Evolutionary conservation across 2,113 vertebrate species (phyloP).

Genomic region (Rhabdomys dilectus): DNA sequence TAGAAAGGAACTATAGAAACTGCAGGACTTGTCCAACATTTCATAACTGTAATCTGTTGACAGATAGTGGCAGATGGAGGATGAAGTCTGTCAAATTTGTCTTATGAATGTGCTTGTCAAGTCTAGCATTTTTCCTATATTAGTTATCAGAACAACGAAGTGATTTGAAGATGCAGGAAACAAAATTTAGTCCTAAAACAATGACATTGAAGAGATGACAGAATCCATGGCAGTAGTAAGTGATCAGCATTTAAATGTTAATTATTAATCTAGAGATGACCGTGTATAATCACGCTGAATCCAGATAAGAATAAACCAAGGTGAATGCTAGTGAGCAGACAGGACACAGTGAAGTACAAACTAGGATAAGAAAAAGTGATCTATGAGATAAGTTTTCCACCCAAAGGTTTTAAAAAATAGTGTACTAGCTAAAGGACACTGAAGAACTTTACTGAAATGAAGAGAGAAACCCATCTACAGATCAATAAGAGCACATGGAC

Average conservation of each 20-base stretch:
- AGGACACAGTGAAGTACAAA: background rate
- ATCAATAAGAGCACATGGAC: too few relatives aligned
- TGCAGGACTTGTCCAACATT: background rate
- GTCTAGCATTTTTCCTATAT: background rate
- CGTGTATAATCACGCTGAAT: background rate
- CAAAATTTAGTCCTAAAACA: slow-evolving; percentile 12
- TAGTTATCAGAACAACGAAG: slow-evolving; percentile 30
- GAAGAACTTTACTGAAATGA: slow-evolving; percentile 18
- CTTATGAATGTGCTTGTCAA: background rate
- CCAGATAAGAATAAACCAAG: background rate
- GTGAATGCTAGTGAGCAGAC: background rate
- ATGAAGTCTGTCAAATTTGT: background rate
- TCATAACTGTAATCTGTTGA: background rate
- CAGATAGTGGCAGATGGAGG: background rate
- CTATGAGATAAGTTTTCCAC: background rate
- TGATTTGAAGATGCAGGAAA: slow-evolving; percentile 16
- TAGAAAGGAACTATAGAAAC: background rate
- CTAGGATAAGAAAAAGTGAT: background rate
- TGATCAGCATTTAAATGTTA: background rate
- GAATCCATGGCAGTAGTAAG: background rate
- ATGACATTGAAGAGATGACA: background rate
- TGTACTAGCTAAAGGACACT: background rate
- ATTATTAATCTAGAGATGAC: background rate
- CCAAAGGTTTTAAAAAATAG: background rate
- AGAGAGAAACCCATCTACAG: background rate